These are phyloP conservation scores for Saccopteryx bilineata DNA, from an alignment of 2,113 vertebrate genomes.

Conservation along the genomic window DNA sequence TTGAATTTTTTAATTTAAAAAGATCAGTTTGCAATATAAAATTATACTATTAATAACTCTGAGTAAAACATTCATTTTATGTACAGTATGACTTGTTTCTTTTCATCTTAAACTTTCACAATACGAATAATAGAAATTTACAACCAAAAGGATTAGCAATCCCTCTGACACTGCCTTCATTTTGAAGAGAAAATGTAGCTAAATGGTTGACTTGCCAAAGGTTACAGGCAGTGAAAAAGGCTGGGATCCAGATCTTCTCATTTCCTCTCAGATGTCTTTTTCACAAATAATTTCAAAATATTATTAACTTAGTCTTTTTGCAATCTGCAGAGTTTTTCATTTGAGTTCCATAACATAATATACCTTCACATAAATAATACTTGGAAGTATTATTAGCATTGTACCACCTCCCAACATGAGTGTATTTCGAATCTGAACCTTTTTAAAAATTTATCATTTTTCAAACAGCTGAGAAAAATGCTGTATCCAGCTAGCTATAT, in stretches of 20 bases:
- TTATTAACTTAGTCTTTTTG: not conserved
- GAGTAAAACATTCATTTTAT: constrained; percentile 48
- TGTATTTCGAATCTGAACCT: constrained; percentile 4
- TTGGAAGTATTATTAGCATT: not conserved
- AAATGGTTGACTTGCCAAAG: constrained; percentile 15
- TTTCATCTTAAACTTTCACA: constrained; percentile 47
- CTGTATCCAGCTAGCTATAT: not conserved
- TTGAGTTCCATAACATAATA: not conserved
- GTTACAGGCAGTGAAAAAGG: not conserved
- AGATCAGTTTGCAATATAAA: not conserved
- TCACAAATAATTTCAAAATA: constrained; percentile 44
- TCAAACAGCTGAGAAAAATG: constrained; percentile 35
- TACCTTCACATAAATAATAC: constrained; percentile 32
- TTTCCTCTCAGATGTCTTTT: constrained; percentile 17
- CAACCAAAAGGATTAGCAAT: not conserved
- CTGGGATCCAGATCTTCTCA: not conserved
- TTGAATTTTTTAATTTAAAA: not conserved
- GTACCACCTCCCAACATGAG: not conserved
- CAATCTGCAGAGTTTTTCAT: constrained; percentile 1
- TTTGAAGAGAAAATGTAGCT: constrained; percentile 23
- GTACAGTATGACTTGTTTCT: not conserved
- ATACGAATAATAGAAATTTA: constrained; percentile 31
- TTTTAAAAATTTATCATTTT: constrained; percentile 28
- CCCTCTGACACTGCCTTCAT: not conserved
- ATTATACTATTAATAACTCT: constrained; percentile 39